These are phyloP conservation scores for Molossus molossus DNA, from an alignment of 2,797 vertebrate genomes.

Conservation along the genomic window DNA sequence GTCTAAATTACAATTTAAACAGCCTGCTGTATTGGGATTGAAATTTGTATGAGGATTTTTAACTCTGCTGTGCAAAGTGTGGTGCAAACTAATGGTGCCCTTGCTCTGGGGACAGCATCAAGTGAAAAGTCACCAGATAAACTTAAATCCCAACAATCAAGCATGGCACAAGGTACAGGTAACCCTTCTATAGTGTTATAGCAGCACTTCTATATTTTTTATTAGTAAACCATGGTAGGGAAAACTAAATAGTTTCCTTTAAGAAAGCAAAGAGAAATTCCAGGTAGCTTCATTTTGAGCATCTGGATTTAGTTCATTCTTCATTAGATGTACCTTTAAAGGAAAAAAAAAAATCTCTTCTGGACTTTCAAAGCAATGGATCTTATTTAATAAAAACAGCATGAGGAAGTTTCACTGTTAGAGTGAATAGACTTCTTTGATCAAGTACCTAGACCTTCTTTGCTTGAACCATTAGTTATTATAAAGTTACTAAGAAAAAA, in stretches of 20 bases:
- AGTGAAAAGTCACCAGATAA: neutral
- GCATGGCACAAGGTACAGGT: neutral
- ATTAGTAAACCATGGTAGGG: neutral
- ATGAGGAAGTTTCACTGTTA: neutral
- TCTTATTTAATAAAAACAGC: slow-evolving; percentile 34
- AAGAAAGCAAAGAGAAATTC: slow-evolving; percentile 37
- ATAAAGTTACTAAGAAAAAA: neutral
- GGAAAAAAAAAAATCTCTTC: neutral
- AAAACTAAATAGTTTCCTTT: slow-evolving; percentile 50
- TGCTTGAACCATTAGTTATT: neutral
- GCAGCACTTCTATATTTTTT: neutral
- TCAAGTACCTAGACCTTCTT: neutral
- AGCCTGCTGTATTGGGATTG: neutral
- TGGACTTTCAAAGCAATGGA: neutral
- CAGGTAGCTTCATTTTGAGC: slow-evolving; percentile 1
- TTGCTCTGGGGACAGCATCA: neutral
- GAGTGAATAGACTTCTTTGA: neutral
- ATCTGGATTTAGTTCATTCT: neutral
- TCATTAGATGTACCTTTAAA: neutral
- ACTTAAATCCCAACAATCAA: neutral
- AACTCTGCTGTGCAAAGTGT: neutral
- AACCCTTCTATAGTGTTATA: neutral
- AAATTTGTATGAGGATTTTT: neutral
- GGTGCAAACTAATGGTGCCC: neutral
- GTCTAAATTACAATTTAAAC: neutral